phyloP scores from a whole-genome alignment of 1,140 invertebrate species.

The Acromyrmex charruanus region DNA sequence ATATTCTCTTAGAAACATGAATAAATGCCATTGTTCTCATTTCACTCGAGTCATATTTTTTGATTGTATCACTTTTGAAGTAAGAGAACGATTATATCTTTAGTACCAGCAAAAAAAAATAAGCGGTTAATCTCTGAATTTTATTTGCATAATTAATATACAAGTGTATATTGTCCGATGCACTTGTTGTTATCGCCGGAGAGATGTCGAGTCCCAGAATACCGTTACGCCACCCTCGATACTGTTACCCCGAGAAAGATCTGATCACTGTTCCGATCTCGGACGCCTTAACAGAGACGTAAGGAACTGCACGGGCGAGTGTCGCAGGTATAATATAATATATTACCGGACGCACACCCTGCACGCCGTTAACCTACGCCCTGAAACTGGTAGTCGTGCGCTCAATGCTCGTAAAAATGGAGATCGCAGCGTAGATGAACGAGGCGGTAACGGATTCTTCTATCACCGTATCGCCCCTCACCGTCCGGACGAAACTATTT shows the following conservation, averaged over 20 bases:
- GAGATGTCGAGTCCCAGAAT: not conserved
- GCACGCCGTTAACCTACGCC: conserved; percentile 63
- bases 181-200: conserved; percentile 1
- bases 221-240: conserved; percentile 61
- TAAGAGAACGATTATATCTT: not conserved
- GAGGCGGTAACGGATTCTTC: conserved; percentile 36
- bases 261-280: conserved; percentile 68
- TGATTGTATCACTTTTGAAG: no score
- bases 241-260: conserved; percentile 59
- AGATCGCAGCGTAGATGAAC: conserved; percentile 60
- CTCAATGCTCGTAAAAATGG: conserved; percentile 47
- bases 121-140: not conserved
- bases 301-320: conserved; percentile 48
- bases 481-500: conserved; percentile 35
- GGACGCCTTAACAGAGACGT: conserved; percentile 70
- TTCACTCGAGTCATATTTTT: no score
- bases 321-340: conserved; percentile 64
- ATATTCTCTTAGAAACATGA: no score
- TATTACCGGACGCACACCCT: conserved; percentile 63
- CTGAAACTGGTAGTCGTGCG: conserved; percentile 42
- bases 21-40: no score
- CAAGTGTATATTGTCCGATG: not conserved
- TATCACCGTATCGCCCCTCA: conserved; percentile 8
- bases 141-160: conserved; percentile 10
- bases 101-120: not conserved